Conservation (phyloP, 2,888 invertebrate species). For the Gymnosoma rotundatum region DNA sequence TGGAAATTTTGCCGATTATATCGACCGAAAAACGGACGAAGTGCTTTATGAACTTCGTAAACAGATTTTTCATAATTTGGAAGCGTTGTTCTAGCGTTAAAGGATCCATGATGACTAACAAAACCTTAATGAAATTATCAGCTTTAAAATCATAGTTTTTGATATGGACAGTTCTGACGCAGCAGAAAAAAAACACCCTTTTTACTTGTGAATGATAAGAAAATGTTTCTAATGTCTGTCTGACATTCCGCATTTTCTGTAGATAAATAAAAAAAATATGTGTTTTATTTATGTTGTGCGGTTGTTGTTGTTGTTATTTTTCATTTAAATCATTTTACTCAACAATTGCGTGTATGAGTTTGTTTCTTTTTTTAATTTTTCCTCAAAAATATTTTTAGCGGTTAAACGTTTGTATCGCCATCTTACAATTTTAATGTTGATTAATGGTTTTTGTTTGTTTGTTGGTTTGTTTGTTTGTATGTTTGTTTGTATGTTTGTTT, state of each 20-base stretch:
- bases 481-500: constrained; percentile 2
- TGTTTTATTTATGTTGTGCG: not conserved
- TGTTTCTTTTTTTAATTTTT: constrained; percentile 5
- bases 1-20: too few relatives aligned
- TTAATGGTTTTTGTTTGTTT: not conserved
- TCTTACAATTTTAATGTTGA: constrained; percentile 36
- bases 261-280: constrained; percentile 16
- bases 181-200: too few relatives aligned
- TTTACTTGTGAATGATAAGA: not conserved
- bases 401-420: constrained; percentile 48
- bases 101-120: too few relatives aligned
- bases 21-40: too few relatives aligned
- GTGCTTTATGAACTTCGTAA: too few relatives aligned
- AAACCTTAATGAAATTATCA: too few relatives aligned
- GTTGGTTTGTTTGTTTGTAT: not conserved
- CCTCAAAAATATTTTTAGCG: constrained; percentile 44
- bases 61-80: too few relatives aligned
- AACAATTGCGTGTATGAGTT: constrained; percentile 57
- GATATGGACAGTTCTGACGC: too few relatives aligned
- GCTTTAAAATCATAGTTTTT: too few relatives aligned
- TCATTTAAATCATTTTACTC: constrained; percentile 41
- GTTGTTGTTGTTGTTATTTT: constrained; percentile 10
- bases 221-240: constrained; percentile 1
- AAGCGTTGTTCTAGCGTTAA: too few relatives aligned
- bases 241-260: not conserved